Evolutionary conservation across 2,113 vertebrate species (phyloP).

Genomic region (Daphoenositta chrysoptera): DNA sequence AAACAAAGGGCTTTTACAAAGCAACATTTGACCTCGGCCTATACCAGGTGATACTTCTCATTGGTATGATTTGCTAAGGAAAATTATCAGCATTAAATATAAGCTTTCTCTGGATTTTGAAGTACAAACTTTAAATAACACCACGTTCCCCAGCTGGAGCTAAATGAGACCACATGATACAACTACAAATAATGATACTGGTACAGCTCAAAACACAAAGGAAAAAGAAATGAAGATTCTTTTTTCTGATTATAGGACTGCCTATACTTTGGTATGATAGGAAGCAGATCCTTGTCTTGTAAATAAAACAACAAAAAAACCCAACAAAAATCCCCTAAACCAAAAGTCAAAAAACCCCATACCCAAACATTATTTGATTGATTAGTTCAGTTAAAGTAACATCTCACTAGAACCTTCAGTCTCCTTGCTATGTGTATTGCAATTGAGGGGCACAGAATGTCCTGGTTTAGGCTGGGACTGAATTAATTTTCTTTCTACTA

Average conservation of each 20-base stretch:
- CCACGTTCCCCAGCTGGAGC: not conserved
- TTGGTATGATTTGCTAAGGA: not conserved
- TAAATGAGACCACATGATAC: not conserved
- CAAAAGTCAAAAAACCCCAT: fast-evolving
- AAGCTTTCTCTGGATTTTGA: not conserved
- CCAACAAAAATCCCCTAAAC: not conserved
- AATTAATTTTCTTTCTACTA: not conserved
- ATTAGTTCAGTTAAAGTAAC: not conserved
- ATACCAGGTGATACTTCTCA: not conserved
- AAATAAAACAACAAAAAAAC: fast-evolving
- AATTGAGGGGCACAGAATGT: not conserved
- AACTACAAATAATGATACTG: not conserved
- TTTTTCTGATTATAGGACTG: not conserved
- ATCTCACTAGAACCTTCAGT: not conserved
- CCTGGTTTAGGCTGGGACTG: not conserved
- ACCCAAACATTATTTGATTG: not conserved
- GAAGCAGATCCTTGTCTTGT: not conserved
- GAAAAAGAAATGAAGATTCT: not conserved
- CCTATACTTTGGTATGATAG: not conserved
- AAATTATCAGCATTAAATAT: not conserved
- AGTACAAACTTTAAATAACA: not conserved
- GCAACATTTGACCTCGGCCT: not conserved
- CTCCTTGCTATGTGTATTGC: not conserved
- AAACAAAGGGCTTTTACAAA: not conserved
- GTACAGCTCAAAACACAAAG: not conserved